Evolutionary conservation across 2,113 vertebrate genomes (phyloP), one percentile per base, ranked within the genome.

Genomic region (Argyrosomus japonicus): DNA sequence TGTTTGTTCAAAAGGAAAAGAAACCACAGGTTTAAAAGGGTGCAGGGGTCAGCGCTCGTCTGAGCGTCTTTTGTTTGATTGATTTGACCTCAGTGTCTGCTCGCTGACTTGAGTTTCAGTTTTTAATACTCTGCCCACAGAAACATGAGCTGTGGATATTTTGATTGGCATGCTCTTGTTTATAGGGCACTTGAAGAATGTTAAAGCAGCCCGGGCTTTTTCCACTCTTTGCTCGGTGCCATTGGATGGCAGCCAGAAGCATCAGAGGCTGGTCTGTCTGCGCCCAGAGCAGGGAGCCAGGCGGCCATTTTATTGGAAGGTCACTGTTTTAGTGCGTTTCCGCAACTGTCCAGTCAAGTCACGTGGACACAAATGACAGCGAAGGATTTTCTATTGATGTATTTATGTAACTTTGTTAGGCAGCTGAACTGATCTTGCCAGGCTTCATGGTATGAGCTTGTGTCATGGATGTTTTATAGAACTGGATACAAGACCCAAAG

Each of bases 61-160:
- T 48, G 18, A 61, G 60, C 72, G 64, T 61, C n/a, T 68, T 72
- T 27, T 12, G 54, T 54, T 68, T 68, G 64, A 75, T 23, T 67
- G 15, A 73, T 85, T 75, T 78, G 76, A 82, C 68, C 69, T 76
- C 25, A 11, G 36, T 11, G 75, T 53, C 17, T 32, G 13, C 61
- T 77, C 8, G 6, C 72, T 40, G 47, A 74, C 79, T 40, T 63
- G 40, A 64, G 43, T 65, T 77, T 82, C 47, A 45, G 2, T 81
- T 85, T 88, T 80, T 81, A 60, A 83, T 32, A 23, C 27, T 58
- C 25, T n/a, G 18, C 45, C 50, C 11, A 43, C 54, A 81, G 57
- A 78, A 82, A 84, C 68, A 75, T n/a, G 63, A 88, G 79, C 77
- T 65, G 71, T 75, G 68, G 50, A 72, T 79, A 81, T 77, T 79